A percentile compares a stretch with the other conserved stretches of the same genome.
Evolutionary conservation across 2,113 vertebrate genomes (phyloP).

Genomic region (Dicaeum eximium): DNA sequence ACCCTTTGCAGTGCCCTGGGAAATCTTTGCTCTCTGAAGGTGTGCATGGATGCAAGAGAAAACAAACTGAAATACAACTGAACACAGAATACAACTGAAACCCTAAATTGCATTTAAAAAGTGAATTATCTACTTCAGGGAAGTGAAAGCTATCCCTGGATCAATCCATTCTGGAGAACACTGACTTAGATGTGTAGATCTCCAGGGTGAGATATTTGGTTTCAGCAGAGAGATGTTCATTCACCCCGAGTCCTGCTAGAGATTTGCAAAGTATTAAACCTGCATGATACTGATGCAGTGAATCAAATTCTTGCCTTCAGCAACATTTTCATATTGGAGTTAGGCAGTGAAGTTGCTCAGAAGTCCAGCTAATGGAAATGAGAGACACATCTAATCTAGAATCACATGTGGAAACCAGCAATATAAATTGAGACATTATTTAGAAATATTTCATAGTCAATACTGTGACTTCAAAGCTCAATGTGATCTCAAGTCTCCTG

Average conservation of each 20-base stretch:
- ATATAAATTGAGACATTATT: constrained; percentile 9
- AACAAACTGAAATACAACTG: neutral
- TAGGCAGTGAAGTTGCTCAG: neutral
- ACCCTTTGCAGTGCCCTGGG: neutral
- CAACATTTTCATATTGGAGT: neutral
- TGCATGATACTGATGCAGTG: neutral
- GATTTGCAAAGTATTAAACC: neutral
- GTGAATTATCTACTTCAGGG: neutral
- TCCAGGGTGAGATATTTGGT: neutral
- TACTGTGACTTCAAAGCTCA: neutral
- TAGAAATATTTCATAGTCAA: constrained; percentile 8
- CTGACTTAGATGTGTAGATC: neutral
- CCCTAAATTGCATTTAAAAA: neutral
- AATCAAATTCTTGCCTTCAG: neutral
- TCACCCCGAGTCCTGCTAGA: neutral
- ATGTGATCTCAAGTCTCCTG: constrained; percentile 9
- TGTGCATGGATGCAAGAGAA: neutral
- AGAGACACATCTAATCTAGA: neutral
- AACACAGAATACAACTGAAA: too few relatives aligned
- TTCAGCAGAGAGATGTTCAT: neutral
- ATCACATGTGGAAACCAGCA: neutral
- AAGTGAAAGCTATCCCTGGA: neutral
- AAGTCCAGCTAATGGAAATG: neutral
- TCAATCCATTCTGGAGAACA: neutral
- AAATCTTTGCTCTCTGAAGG: neutral